phyloP scores from a whole-genome alignment of 2,797 vertebrate genomes.

The Karalla daura region DNA sequence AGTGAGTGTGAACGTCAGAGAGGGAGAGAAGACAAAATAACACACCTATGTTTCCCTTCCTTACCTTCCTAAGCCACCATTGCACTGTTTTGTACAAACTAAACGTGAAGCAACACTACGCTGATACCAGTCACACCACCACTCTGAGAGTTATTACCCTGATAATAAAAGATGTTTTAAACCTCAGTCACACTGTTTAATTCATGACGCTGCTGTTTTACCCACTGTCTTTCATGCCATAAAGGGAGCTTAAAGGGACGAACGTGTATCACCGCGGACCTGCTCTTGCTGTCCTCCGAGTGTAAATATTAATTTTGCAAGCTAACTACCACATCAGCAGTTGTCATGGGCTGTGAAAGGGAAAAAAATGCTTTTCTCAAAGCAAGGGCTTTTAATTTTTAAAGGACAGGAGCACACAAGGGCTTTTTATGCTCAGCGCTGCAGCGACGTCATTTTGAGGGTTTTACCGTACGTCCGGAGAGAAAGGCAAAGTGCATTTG shows the following conservation, averaged over 20 bases:
- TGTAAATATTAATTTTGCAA: conserved; percentile 81
- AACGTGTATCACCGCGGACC: conserved; percentile 45
- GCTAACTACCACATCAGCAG: conserved; percentile 70
- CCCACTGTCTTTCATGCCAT: conserved; percentile 63
- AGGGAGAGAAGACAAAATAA: neutral
- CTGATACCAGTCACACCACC: conserved; percentile 45
- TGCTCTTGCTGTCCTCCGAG: conserved; percentile 51
- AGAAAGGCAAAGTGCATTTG: conserved; percentile 67
- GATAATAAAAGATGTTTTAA: conserved; percentile 72
- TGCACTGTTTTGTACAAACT: conserved; percentile 71
- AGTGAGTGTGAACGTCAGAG: conserved; percentile 31
- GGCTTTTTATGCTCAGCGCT: conserved; percentile 81
- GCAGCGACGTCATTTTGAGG: conserved; percentile 56
- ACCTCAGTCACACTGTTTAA: conserved; percentile 68
- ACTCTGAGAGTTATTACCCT: conserved; percentile 56
- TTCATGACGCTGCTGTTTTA: conserved; percentile 68
- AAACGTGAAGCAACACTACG: conserved; percentile 49
- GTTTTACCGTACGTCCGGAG: conserved; percentile 40
- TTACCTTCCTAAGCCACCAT: conserved; percentile 61
- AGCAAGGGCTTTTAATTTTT: conserved; percentile 86
- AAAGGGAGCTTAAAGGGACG: conserved; percentile 66
- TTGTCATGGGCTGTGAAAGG: conserved; percentile 69
- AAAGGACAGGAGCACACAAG: conserved; percentile 82
- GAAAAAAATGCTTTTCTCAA: conserved; percentile 56
- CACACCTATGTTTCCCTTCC: conserved; percentile 39